Base-by-base conservation (phyloP, 2,888 invertebrate genomes). In the Tetragonula carbonaria region DNA sequence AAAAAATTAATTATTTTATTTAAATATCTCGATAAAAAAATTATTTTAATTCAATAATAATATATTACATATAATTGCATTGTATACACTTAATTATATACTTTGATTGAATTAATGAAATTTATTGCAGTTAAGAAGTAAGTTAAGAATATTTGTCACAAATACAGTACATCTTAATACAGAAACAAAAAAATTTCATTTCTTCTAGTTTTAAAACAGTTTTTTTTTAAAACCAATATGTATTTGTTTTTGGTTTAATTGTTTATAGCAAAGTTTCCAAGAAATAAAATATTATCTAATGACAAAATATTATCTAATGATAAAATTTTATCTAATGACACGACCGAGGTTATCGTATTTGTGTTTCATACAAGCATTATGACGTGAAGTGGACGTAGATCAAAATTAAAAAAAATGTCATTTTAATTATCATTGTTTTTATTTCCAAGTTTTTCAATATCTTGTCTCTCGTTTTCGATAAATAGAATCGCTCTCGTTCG, bases 331-430 rank as follows among this genome's bases (percentile, higher is more conserved):
- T 57, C 57, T 57, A 57, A 57, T 57, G 57, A 57, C n/a, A 57
- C n/a, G 57, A n/a, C n/a, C 13, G n/a, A 50, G 38, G 53, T 67
- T 75, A 72, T 80, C 75, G 51, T 33, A 1, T 0, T 4, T 51
- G 6, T 33, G 6, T 67, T 51, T 45, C 23, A 16, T 50, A 33
- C 0, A 53, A 53, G 21, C 50, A 73, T 67, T 51, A 5, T 2
- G 8, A 28, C 16, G 16, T 18, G 1, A 50, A 74, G 23, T 51
- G 6, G 16, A 62, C 8, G 23, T 53, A 59, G 18, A 57, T 55
- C 18, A 66, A 57, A 57, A 33, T 72, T 53, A 21, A 28, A 53
- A 33, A n/a, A 57, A 8, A 13, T 13, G 23, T 51, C 38, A 65
- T 11, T 74, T n/a, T n/a, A 28, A 18, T 53, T 74, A 38, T 65